These are phyloP conservation scores for Bradypodion ventrale DNA, from an alignment of 2,797 vertebrate genomes.

Conservation along the genomic window DNA sequence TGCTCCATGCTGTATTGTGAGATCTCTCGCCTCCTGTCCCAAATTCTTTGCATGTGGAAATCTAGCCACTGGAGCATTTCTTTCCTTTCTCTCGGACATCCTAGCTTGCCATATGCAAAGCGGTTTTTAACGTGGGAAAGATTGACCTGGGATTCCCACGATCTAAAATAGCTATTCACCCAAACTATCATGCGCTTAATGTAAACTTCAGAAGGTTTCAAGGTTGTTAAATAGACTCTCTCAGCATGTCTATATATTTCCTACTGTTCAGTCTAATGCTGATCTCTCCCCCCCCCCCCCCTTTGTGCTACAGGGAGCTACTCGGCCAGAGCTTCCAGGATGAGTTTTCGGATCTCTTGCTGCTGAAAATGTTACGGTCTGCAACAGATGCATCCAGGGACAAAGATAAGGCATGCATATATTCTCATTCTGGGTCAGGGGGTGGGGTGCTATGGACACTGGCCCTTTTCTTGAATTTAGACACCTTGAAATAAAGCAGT, in stretches of 20 bases:
- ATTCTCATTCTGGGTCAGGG: fast-evolving
- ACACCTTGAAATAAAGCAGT: background rate
- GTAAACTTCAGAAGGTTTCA: background rate
- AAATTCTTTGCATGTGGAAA: too few species aligned
- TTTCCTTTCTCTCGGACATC: too few species aligned
- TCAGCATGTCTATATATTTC: background rate
- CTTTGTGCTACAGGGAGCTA: slow-evolving; percentile 79
- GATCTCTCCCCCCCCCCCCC: background rate
- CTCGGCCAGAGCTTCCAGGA: slow-evolving; percentile 90
- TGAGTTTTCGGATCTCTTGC: slow-evolving; percentile 91
- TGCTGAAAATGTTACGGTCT: slow-evolving; percentile 90
- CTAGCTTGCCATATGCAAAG: too few species aligned
- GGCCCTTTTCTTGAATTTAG: background rate
- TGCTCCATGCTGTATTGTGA: too few species aligned
- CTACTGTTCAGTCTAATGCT: background rate
- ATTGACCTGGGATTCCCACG: too few species aligned
- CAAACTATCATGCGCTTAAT: too few species aligned
- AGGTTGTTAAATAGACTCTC: background rate
- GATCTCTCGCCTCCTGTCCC: too few species aligned
- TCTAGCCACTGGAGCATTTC: too few species aligned
- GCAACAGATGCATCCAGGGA: slow-evolving; percentile 89
- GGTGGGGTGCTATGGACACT: background rate
- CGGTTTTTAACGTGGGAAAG: too few species aligned
- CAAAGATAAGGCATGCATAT: slow-evolving; percentile 88
- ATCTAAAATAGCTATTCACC: too few species aligned